A percentile compares a stretch with the other conserved stretches of the same genome.
Evolutionary conservation across 1,140 invertebrate species (phyloP).

Genomic region (Halotydeus destructor): DNA sequence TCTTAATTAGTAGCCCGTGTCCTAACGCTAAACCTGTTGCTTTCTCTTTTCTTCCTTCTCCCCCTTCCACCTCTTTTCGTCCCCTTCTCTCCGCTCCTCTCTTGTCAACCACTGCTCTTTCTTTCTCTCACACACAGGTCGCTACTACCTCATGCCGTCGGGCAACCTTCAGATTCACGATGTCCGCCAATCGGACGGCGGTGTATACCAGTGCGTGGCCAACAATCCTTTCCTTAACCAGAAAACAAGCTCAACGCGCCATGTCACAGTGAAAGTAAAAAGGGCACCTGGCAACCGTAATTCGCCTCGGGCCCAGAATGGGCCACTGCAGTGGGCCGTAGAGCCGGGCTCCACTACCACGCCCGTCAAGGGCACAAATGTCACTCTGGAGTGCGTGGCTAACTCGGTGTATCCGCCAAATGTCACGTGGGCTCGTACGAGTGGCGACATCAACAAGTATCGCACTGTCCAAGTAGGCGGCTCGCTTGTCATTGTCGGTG

Average conservation of each 20-base stretch:
- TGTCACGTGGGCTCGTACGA: conserved; percentile 34
- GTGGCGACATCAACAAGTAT: conserved; percentile 23
- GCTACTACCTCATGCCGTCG: conserved; percentile 18
- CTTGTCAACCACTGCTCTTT: no score
- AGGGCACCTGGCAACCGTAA: neutral
- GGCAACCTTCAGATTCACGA: conserved; percentile 20
- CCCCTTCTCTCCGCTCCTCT: no score
- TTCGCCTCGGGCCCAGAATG: neutral
- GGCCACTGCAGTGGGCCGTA: conserved; percentile 2
- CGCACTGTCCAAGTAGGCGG: conserved; percentile 18
- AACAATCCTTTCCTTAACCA: conserved; percentile 18
- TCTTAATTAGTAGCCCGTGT: no score
- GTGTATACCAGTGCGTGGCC: conserved; percentile 18
- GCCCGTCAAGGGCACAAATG: conserved; percentile 29
- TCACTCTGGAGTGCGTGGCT: conserved; percentile 39
- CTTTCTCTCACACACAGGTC: no score
- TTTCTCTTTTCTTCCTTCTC: no score
- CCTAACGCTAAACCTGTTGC: no score
- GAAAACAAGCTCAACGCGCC: conserved; percentile 10
- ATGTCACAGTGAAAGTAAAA: conserved; percentile 14
- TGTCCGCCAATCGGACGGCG: conserved; percentile 16
- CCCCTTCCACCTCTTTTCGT: no score
- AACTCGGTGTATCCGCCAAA: conserved; percentile 35
- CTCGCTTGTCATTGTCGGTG: conserved; percentile 16
- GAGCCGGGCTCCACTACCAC: conserved; percentile 10